phyloP scores from a whole-genome alignment of 2,797 vertebrate species.

The Coreius guichenoti region DNA sequence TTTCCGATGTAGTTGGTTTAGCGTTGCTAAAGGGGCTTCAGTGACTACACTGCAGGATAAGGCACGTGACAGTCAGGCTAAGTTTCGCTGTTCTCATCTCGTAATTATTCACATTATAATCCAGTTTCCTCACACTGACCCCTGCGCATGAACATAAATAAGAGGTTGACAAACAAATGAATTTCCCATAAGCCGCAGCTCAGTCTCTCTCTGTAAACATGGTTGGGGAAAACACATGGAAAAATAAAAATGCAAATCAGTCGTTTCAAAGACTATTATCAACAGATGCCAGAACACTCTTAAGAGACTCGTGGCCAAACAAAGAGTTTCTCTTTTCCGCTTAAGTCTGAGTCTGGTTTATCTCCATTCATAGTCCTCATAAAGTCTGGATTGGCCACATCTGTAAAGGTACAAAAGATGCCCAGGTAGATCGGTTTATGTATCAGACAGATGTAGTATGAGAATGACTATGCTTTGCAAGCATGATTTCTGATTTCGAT shows the following conservation, averaged over 20 bases:
- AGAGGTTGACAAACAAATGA: conserved; percentile 81
- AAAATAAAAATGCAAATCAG: conserved; percentile 74
- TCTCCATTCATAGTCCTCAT: conserved; percentile 64
- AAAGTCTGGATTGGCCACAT: conserved; percentile 9
- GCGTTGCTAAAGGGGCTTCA: conserved; percentile 37
- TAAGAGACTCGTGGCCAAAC: conserved; percentile 87
- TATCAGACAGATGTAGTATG: conserved; percentile 29
- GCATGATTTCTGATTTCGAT: conserved; percentile 10
- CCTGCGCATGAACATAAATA: conserved; percentile 98
- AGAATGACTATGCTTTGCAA: conserved; percentile 20
- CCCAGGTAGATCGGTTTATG: conserved; percentile 36
- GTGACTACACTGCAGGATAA: conserved; percentile 82
- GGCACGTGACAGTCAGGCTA: conserved; percentile 92
- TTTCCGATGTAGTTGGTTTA: conserved; percentile 33
- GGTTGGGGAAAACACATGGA: conserved; percentile 36
- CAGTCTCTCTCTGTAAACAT: conserved; percentile 82
- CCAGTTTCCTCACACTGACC: conserved; percentile 92
- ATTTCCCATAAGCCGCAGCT: conserved; percentile 77
- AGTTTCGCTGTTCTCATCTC: conserved; percentile 85
- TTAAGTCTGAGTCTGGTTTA: conserved; percentile 75
- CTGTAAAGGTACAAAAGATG: conserved; percentile 38
- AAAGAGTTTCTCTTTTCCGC: conserved; percentile 74
- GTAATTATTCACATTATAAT: conserved; percentile 76
- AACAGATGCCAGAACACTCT: conserved; percentile 81
- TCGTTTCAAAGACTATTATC: conserved; percentile 70